phyloP scores from a whole-genome alignment of 1,140 invertebrate genomes.

The Drosophila sucinea region DNA sequence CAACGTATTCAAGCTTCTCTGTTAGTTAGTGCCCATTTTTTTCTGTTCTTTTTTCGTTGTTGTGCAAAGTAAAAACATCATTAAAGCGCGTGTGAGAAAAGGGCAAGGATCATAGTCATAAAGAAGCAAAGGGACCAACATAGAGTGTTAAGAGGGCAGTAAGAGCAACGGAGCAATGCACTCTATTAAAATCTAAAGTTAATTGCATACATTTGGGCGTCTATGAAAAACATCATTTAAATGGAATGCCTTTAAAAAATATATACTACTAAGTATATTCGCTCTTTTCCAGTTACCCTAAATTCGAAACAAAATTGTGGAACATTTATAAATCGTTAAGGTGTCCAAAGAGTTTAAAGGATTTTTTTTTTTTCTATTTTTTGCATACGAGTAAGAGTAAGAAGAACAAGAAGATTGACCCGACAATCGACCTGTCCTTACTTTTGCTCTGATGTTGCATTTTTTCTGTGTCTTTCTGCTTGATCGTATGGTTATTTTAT shows the following conservation, averaged over 20 bases:
- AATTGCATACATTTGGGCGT: slow-evolving; percentile 45
- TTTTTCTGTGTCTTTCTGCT: neutral
- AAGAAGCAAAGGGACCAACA: neutral
- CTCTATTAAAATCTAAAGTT: slow-evolving; percentile 68
- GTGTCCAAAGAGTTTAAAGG: too few relatives aligned
- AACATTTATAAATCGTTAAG: too few relatives aligned
- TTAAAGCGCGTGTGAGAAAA: slow-evolving; percentile 52
- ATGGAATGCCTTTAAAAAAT: slow-evolving; percentile 6
- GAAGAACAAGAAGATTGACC: neutral
- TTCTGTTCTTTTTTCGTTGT: slow-evolving; percentile 16
- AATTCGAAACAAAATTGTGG: too few relatives aligned
- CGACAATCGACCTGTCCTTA: neutral
- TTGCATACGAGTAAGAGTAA: too few relatives aligned
- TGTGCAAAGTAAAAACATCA: slow-evolving; percentile 44
- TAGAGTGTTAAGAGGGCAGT: neutral
- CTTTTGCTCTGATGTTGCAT: neutral
- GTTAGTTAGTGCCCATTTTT: slow-evolving; percentile 49
- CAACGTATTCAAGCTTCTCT: slow-evolving; percentile 47
- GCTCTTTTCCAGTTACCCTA: too few relatives aligned
- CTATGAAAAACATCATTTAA: slow-evolving; percentile 22
- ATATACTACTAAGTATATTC: too few relatives aligned
- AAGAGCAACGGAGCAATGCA: slow-evolving; percentile 27
- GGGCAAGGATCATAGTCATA: slow-evolving; percentile 3
- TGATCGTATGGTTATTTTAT: neutral
- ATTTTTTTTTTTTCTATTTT: too few relatives aligned